These are phyloP conservation scores for Pogonus chalceus DNA, from an alignment of 1,140 invertebrate species.

Conservation along the genomic window DNA sequence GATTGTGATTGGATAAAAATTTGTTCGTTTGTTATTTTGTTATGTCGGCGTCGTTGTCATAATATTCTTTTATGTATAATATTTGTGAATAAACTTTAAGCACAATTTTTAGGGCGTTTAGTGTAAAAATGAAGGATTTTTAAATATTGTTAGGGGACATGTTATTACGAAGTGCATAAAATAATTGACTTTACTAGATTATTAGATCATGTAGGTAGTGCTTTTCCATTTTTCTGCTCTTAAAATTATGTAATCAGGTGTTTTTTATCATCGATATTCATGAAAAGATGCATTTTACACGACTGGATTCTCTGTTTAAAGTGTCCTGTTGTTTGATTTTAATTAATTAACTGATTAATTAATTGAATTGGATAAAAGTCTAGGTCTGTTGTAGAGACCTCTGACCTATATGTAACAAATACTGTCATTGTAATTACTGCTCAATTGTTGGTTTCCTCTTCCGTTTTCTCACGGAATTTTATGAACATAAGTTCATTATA, in stretches of 20 bases:
- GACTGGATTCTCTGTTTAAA: background rate
- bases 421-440: background rate
- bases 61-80: background rate
- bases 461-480: too few species aligned
- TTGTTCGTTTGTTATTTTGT: too few species aligned
- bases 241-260: slow-evolving; percentile 5
- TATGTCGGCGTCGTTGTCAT: background rate
- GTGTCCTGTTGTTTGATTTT: background rate
- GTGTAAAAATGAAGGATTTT: background rate
- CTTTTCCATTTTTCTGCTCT: slow-evolving; percentile 7
- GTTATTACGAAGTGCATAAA: slow-evolving; percentile 3
- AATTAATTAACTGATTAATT: background rate
- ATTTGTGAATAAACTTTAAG: background rate
- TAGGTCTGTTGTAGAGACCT: slow-evolving; percentile 1
- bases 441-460: slow-evolving; percentile 2
- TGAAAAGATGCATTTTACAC: background rate
- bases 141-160: background rate
- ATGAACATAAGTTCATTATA: too few species aligned
- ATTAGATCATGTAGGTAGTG: slow-evolving; percentile 6
- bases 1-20: too few species aligned
- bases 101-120: background rate
- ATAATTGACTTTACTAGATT: slow-evolving; percentile 2
- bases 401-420: background rate
- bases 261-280: slow-evolving; percentile 7
- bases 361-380: background rate